Evolutionary conservation across 2,113 vertebrate genomes (phyloP), one percentile per base, ranked within the genome.

Genomic region (Tragelaphus imberbis): DNA sequence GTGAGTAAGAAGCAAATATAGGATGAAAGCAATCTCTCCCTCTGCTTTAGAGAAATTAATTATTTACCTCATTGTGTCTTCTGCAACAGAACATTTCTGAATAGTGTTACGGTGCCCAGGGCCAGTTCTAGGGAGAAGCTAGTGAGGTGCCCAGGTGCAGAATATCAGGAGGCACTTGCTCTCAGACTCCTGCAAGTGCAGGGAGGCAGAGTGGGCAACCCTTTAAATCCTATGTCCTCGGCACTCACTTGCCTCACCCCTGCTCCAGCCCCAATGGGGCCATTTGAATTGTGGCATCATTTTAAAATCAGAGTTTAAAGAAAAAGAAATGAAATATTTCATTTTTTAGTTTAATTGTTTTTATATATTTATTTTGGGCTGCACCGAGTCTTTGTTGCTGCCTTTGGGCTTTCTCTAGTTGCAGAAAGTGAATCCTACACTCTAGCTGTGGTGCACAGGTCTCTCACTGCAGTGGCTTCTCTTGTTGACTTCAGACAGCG

Each of bases 271-370:
- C 30, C 4, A 7, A 21, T 33, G 13, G 36, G 27, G 13, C 36
- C 51, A 33, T n/a, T 49, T 92, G 86, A 89, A 27, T 13, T 7
- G 27, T 36, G 21, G 2, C 47, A 51, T 51, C 36, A 27, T 88
- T 59, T 88, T 77, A 91, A 89, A 55, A 56, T 33, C 53, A 91
- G 51, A 47, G 40, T 55, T 59, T 84, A 90, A 91, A 90, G 63
- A 13, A 84, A 92, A 90, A 33, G 23, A 9, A 94, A 75, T 56
- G 49, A 61, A 80, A 47, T 90, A 36, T 56, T 93, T 82, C 77
- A 94, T 14, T 27, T 77, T 77, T 44, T 7, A 27, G 44, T 25
- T 40, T 77, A 27, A 77, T 77, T 14, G 28, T 71, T 40, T 44
- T 21, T 36, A 44, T 44, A 1, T 40, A 23, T 40, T 71, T 23